Evolutionary conservation across 2,888 invertebrate species (phyloP).

Genomic region (Acronicta psi): DNA sequence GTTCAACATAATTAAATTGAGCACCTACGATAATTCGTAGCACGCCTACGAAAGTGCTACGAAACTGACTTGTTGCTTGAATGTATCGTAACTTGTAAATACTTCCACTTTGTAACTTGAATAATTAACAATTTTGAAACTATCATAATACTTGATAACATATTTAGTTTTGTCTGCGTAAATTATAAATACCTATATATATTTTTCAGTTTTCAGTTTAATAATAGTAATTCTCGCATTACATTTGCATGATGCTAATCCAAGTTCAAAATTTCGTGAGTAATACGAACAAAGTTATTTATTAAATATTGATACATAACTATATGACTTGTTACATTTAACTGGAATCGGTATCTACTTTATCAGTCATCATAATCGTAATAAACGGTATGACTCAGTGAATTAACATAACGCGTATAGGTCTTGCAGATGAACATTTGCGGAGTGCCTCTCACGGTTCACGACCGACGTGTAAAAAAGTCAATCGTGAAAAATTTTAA

Average conservation of each 20-base stretch:
- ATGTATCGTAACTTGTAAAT: too few relatives aligned
- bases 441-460: conserved; percentile 48
- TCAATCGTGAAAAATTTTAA: conserved; percentile 63
- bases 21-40: conserved; percentile 78
- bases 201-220: too few relatives aligned
- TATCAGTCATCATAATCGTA: too few relatives aligned
- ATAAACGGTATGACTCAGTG: conserved; percentile 42
- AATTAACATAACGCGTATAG: conserved; percentile 53
- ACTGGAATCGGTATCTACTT: conserved; percentile 1
- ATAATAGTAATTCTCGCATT: too few relatives aligned
- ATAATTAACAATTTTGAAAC: too few relatives aligned
- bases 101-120: too few relatives aligned
- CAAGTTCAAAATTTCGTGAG: conserved; percentile 5
- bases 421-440: conserved; percentile 37
- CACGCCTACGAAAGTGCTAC: conserved; percentile 80
- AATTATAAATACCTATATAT: too few relatives aligned
- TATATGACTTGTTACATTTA: conserved; percentile 28
- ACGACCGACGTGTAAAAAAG: conserved; percentile 54
- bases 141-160: too few relatives aligned
- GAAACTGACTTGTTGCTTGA: conserved; percentile 45
- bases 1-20: conserved; percentile 23
- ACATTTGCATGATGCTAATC: too few relatives aligned
- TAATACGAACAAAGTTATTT: conserved; percentile 11
- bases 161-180: too few relatives aligned
- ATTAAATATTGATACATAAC: conserved; percentile 17